A percentile compares a stretch with the other conserved stretches of the same genome.
phyloP scores from a whole-genome alignment of 2,797 vertebrate species.

The Gymnothorax javanicus region DNA sequence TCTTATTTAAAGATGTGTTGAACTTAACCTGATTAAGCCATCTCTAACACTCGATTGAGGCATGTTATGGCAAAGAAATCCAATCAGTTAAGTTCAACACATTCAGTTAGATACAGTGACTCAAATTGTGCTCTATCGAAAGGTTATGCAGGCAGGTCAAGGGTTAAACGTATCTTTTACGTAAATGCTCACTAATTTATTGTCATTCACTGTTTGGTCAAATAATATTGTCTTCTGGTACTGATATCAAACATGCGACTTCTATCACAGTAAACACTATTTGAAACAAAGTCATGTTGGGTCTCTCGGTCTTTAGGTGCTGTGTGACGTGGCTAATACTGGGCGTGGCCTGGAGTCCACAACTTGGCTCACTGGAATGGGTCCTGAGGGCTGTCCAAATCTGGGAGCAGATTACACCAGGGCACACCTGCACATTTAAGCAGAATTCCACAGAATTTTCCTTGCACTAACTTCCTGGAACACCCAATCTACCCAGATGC shows the following conservation, averaged over 20 bases:
- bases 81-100: too few species aligned
- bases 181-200: background rate
- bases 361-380: background rate
- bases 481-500: too few species aligned
- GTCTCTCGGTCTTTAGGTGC: constrained; percentile 20
- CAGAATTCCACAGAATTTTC: background rate
- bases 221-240: background rate
- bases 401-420: background rate
- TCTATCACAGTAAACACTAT: background rate
- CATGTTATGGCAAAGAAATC: too few species aligned
- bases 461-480: constrained; percentile 2
- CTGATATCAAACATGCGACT: background rate
- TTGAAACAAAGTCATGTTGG: background rate
- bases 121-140: too few species aligned
- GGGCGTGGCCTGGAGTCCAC: background rate
- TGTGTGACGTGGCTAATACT: constrained; percentile 13
- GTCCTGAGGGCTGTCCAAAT: background rate
- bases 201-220: background rate
- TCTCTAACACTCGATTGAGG: too few species aligned
- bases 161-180: background rate
- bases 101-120: too few species aligned
- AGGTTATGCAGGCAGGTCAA: too few species aligned
- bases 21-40: too few species aligned
- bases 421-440: background rate
- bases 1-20: too few species aligned